Evolutionary conservation across 2,113 vertebrate species (phyloP).

Genomic region (Ciconia boyciana): DNA sequence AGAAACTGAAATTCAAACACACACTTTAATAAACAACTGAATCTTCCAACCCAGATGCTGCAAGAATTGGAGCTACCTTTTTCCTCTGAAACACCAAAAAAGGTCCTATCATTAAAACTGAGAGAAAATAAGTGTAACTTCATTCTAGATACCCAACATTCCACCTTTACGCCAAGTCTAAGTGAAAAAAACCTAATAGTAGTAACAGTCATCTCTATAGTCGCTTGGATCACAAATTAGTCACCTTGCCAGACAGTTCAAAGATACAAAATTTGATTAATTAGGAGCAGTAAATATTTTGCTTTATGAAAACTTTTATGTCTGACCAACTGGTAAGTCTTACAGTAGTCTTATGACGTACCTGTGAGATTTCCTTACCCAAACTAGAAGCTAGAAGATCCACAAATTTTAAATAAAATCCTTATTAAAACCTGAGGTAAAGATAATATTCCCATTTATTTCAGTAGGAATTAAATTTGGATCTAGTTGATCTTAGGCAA

Average conservation of each 20-base stretch:
- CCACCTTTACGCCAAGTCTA: neutral
- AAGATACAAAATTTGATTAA: neutral
- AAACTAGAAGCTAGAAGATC: neutral
- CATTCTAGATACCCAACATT: conserved; percentile 13
- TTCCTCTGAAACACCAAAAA: conserved; percentile 29
- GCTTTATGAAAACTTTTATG: neutral
- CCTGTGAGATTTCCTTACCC: neutral
- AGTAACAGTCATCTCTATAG: too few relatives aligned
- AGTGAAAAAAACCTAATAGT: neutral
- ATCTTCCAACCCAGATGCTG: conserved; percentile 4
- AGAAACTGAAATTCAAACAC: neutral
- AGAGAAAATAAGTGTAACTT: conserved; percentile 8
- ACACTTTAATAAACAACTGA: neutral
- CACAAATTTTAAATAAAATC: neutral
- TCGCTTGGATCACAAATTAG: neutral
- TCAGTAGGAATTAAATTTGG: neutral
- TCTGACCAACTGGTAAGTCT: neutral
- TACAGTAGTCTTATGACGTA: neutral
- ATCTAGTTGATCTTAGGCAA: neutral
- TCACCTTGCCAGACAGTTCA: neutral
- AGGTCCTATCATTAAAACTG: conserved; percentile 11
- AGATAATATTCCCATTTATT: neutral
- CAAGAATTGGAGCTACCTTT: neutral
- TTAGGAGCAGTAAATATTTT: neutral
- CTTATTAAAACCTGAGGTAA: neutral